Conservation (phyloP, 2,888 invertebrate genomes). For the Drosophila phalerata region DNA sequence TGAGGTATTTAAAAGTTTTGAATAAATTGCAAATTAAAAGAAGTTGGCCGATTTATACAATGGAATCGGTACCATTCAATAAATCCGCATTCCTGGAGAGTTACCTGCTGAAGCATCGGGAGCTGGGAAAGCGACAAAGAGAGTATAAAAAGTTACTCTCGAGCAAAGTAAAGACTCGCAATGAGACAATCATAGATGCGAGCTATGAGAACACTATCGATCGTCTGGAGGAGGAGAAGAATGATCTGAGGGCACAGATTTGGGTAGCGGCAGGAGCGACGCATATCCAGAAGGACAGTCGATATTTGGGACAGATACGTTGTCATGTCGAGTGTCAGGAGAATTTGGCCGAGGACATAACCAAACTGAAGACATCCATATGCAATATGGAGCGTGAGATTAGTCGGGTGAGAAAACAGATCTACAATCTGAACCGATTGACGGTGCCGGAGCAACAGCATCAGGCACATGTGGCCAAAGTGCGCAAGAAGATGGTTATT, state of each 20-base stretch:
- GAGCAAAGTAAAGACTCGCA: conserved; percentile 76
- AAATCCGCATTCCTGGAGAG: conserved; percentile 71
- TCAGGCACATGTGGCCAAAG: conserved; percentile 73
- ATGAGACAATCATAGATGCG: conserved; percentile 80
- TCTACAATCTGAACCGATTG: conserved; percentile 81
- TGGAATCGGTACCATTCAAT: conserved; percentile 52
- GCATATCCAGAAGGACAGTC: conserved; percentile 69
- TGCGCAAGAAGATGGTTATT: conserved; percentile 77
- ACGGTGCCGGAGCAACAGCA: conserved; percentile 84
- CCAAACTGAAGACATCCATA: conserved; percentile 78
- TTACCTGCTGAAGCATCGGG: conserved; percentile 79
- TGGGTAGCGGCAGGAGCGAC: conserved; percentile 83
- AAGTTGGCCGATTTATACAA: conserved; percentile 22
- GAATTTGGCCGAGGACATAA: conserved; percentile 75
- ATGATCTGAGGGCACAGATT: conserved; percentile 81
- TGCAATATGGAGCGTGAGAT: conserved; percentile 81
- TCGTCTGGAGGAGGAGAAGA: conserved; percentile 77
- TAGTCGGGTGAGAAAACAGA: conserved; percentile 79
- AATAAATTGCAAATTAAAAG: conserved; percentile 33
- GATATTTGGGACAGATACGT: conserved; percentile 72
- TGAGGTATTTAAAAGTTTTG: conserved; percentile 14
- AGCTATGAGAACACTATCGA: conserved; percentile 80
- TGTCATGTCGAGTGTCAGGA: conserved; percentile 84
- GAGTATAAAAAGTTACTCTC: conserved; percentile 83
- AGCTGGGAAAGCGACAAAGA: conserved; percentile 82